phyloP scores from a whole-genome alignment of 2,113 vertebrate genomes.

The Trogon melanurus region DNA sequence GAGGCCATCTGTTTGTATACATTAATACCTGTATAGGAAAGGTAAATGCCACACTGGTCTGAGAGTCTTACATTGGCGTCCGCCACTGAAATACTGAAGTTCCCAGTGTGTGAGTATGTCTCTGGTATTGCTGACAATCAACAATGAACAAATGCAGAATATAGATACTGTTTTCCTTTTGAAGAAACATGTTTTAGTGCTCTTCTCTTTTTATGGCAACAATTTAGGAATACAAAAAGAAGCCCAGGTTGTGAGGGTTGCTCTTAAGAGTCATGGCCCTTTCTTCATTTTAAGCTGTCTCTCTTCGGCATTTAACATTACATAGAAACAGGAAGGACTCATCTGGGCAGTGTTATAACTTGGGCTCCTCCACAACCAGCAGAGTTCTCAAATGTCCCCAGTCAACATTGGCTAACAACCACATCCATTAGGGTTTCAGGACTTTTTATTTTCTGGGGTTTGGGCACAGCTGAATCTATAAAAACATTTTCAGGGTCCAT shows the following conservation, averaged over 20 bases:
- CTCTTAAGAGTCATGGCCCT: not conserved
- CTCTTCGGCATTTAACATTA: not conserved
- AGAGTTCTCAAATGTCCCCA: not conserved
- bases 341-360: not conserved
- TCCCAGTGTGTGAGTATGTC: no score
- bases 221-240: not conserved
- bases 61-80: not conserved
- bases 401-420: not conserved
- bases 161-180: not conserved
- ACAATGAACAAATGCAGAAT: not conserved
- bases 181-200: rapidly evolving
- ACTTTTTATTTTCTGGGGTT: no score
- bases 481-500: not conserved
- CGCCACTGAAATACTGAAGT: not conserved
- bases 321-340: not conserved
- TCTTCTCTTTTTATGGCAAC: not conserved
- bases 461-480: not conserved
- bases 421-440: not conserved
- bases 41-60: not conserved
- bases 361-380: not conserved
- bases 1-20: not conserved
- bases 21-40: not conserved
- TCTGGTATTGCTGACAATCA: not conserved
- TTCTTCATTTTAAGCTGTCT: not conserved
- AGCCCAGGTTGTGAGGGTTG: not conserved